Percentiles rank a stretch among this genome's conserved stretches.
Conservation (phyloP, 2,113 vertebrate genomes). For the Spea bombifrons region DNA sequence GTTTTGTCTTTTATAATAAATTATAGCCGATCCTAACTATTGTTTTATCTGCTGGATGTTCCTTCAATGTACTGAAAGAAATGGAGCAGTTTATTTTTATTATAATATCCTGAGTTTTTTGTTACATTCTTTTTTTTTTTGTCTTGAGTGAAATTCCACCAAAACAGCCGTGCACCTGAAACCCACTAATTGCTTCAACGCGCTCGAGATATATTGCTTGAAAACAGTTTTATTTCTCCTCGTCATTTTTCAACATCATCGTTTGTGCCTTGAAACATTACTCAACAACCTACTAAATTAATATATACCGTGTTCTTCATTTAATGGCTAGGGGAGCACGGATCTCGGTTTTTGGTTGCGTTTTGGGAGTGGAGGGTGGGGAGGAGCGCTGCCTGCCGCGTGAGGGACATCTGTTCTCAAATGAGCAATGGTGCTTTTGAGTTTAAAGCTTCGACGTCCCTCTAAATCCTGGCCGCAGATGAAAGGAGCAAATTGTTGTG, state of each 20-base stretch:
- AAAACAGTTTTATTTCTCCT: conserved; percentile 39
- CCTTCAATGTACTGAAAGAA: conserved; percentile 10
- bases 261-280: conserved; percentile 61
- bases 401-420: conserved; percentile 71
- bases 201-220: conserved; percentile 26
- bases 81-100: conserved; percentile 28
- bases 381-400: conserved; percentile 53
- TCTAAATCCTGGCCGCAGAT: conserved; percentile 62
- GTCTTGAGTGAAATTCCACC: background rate
- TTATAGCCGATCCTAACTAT: conserved; percentile 15
- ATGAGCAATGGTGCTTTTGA: conserved; percentile 71
- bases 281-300: conserved; percentile 66
- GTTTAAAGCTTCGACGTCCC: conserved; percentile 67
- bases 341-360: conserved; percentile 57
- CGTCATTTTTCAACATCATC: conserved; percentile 57
- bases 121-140: background rate
- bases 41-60: background rate
- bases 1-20: conserved; percentile 16
- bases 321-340: conserved; percentile 53
- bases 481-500: conserved; percentile 69
- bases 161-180: conserved; percentile 29
- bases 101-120: background rate
- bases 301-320: conserved; percentile 59
- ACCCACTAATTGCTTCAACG: conserved; percentile 39
- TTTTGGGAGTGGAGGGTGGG: conserved; percentile 33